Conservation (phyloP, 2,888 invertebrate genomes). For the Drosophila rubida region DNA sequence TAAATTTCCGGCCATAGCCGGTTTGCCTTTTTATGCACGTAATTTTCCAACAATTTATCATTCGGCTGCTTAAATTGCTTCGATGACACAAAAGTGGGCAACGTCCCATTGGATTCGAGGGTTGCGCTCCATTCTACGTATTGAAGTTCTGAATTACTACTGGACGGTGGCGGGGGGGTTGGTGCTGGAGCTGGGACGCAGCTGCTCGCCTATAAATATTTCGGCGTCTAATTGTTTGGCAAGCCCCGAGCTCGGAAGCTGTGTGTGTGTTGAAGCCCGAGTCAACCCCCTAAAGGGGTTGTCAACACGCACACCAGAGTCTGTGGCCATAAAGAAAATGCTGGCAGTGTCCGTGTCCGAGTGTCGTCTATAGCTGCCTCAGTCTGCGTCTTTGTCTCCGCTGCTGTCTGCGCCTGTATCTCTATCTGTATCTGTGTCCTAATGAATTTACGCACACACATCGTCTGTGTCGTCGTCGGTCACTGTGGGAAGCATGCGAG, state of each 20-base stretch:
- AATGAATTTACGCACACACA: conserved; percentile 76
- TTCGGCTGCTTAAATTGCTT: conserved; percentile 69
- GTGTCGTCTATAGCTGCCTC: conserved; percentile 20
- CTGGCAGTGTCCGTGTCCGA: conserved; percentile 46
- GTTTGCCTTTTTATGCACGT: conserved; percentile 73
- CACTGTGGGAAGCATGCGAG: conserved; percentile 24
- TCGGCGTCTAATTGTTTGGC: conserved; percentile 75
- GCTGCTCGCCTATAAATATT: conserved; percentile 72
- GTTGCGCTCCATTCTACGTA: background rate
- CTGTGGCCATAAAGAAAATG: conserved; percentile 57
- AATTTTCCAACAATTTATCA: conserved; percentile 77
- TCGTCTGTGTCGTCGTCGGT: conserved; percentile 48
- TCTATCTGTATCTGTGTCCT: conserved; percentile 51
- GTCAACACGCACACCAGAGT: conserved; percentile 43
- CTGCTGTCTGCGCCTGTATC: background rate
- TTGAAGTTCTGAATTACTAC: conserved; percentile 1
- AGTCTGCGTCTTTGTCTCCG: conserved; percentile 13
- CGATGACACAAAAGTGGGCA: conserved; percentile 72
- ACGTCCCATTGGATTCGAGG: conserved; percentile 39
- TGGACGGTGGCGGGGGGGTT: too few relatives aligned
- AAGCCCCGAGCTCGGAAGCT: conserved; percentile 48
- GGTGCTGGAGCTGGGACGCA: conserved; percentile 22
- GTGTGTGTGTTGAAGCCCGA: background rate
- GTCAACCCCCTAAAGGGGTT: conserved; percentile 31
- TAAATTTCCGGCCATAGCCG: conserved; percentile 68